These are phyloP conservation scores for Philopotamus ludificatus DNA, from an alignment of 1,140 invertebrate species.

Conservation along the genomic window DNA sequence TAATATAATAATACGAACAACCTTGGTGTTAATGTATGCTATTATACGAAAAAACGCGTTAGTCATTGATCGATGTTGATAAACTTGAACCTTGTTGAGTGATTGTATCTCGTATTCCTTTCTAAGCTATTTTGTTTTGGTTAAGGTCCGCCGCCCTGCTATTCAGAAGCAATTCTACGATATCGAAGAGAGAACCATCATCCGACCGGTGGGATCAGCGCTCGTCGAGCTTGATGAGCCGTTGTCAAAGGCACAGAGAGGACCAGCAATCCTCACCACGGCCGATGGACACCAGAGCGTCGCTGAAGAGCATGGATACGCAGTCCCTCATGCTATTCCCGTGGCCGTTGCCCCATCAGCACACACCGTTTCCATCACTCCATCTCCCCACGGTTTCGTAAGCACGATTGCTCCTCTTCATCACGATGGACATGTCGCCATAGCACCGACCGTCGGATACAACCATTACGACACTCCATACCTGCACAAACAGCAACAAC, in stretches of 20 bases:
- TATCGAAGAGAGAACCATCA: slow-evolving; percentile 62
- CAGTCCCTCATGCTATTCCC: slow-evolving; percentile 12
- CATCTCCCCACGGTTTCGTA: slow-evolving; percentile 31
- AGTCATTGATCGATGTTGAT: background rate
- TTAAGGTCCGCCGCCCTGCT: slow-evolving; percentile 61
- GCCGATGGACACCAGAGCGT: slow-evolving; percentile 35
- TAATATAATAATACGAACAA: background rate
- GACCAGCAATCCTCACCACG: slow-evolving; percentile 52
- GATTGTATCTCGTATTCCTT: slow-evolving; percentile 4
- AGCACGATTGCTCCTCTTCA: slow-evolving; percentile 26
- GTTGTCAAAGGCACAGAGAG: slow-evolving; percentile 59
- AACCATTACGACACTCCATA: background rate
- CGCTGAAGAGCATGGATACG: slow-evolving; percentile 21
- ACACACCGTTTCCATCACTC: slow-evolving; percentile 39
- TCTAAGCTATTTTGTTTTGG: slow-evolving; percentile 4
- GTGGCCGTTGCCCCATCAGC: slow-evolving; percentile 40
- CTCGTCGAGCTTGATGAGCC: slow-evolving; percentile 63
- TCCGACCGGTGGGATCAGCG: slow-evolving; percentile 63
- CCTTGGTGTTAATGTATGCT: background rate
- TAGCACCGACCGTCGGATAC: background rate
- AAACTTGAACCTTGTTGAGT: slow-evolving; percentile 20
- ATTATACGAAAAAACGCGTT: background rate
- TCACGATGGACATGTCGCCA: slow-evolving; percentile 9
- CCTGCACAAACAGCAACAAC: slow-evolving; percentile 12
- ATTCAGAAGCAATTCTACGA: slow-evolving; percentile 68